A percentile compares a stretch with the other conserved stretches of the same genome.
These are phyloP conservation scores for Neostethus bicornis DNA, from an alignment of 2,797 vertebrate genomes.

Conservation along the genomic window DNA sequence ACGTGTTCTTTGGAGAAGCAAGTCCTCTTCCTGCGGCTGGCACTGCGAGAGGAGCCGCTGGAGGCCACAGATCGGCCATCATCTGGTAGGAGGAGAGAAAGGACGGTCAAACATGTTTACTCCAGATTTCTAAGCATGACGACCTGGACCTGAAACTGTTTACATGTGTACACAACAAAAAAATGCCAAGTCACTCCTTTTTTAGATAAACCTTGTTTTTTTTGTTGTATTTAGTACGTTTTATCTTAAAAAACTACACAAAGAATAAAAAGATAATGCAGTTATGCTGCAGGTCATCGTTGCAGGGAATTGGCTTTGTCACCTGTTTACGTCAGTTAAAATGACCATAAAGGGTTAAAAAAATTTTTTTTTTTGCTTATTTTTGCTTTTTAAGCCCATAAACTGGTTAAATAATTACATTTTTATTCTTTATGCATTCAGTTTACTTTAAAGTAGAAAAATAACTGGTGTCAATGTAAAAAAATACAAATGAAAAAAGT, in stretches of 20 bases:
- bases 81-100: slow-evolving; percentile 51
- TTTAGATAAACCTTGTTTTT: neutral
- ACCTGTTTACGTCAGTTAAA: neutral
- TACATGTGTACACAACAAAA: neutral
- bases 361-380: no score
- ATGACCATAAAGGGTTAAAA: no score
- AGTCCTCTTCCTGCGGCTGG: slow-evolving; percentile 82
- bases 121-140: neutral
- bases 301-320: neutral
- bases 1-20: slow-evolving; percentile 83
- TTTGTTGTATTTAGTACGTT: neutral
- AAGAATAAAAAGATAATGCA: neutral
- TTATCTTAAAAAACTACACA: neutral
- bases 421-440: neutral
- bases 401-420: neutral
- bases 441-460: neutral
- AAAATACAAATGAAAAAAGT: neutral
- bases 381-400: no score
- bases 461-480: neutral
- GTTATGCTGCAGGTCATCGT: neutral
- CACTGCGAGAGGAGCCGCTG: slow-evolving; percentile 56
- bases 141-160: neutral
- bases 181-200: neutral
- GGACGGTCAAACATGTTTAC: slow-evolving; percentile 3
- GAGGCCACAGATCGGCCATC: slow-evolving; percentile 40